A percentile compares a stretch with the other conserved stretches of the same genome.
phyloP scores from a whole-genome alignment of 2,888 invertebrate species.

The Cinara cedri region DNA sequence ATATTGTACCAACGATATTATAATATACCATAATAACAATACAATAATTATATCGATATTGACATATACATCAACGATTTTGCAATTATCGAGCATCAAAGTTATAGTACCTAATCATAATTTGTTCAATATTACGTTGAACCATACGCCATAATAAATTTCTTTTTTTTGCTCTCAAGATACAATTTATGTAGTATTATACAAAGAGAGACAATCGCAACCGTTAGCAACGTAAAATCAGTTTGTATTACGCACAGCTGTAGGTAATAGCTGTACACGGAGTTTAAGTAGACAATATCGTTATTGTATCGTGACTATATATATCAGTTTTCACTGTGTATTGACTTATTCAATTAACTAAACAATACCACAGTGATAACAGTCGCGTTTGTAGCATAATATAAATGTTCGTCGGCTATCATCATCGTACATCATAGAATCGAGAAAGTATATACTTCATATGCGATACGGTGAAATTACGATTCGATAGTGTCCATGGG shows the following conservation, averaged over 20 bases:
- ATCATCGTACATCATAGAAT: neutral
- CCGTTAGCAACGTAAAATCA: neutral
- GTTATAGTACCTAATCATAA: too few species aligned
- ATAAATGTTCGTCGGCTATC: neutral
- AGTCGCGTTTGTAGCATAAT: neutral
- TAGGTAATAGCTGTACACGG: conserved; percentile 1
- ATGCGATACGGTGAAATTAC: neutral
- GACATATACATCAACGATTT: too few species aligned
- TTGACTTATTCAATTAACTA: conserved; percentile 27
- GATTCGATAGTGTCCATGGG: too few species aligned
- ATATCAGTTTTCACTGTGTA: conserved; percentile 22
- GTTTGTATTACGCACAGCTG: neutral
- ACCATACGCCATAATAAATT: too few species aligned
- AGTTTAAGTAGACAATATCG: conserved; percentile 21
- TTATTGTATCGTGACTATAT: conserved; percentile 28
- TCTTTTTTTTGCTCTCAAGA: too few species aligned
- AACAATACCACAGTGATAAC: conserved; percentile 18
- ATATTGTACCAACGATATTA: too few species aligned
- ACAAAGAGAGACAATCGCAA: too few species aligned
- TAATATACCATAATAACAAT: too few species aligned
- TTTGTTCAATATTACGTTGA: too few species aligned
- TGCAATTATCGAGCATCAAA: too few species aligned
- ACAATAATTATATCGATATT: too few species aligned
- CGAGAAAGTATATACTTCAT: conserved; percentile 5
- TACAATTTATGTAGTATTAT: too few species aligned